A percentile compares a stretch with the other conserved stretches of the same genome.
phyloP scores from a whole-genome alignment of 2,888 invertebrate genomes.

The Leptura quadrifasciata region DNA sequence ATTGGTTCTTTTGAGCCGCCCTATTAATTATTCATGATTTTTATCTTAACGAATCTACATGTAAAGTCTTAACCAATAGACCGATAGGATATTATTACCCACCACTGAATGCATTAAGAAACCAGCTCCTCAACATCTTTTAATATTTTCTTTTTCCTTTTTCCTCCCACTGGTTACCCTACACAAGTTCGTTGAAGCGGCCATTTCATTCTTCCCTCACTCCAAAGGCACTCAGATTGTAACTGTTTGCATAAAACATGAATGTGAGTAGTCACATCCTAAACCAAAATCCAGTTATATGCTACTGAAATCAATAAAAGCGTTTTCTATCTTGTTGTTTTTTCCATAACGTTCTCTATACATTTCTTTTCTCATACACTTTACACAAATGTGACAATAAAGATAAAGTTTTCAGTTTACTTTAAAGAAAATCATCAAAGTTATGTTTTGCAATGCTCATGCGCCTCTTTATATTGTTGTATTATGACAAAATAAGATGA shows the following conservation, averaged over 20 bases:
- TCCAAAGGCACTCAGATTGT: conserved; percentile 64
- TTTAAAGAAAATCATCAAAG: conserved; percentile 61
- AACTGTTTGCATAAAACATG: conserved; percentile 46
- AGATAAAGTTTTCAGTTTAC: conserved; percentile 65
- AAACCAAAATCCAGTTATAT: conserved; percentile 77
- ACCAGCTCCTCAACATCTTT: conserved; percentile 62
- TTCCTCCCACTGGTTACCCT: conserved; percentile 55
- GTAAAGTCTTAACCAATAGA: conserved; percentile 49
- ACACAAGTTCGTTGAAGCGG: conserved; percentile 63
- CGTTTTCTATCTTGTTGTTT: conserved; percentile 68
- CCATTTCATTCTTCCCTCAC: conserved; percentile 68
- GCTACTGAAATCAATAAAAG: conserved; percentile 85
- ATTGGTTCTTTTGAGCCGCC: conserved; percentile 18
- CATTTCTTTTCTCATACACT: conserved; percentile 48
- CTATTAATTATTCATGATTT: conserved; percentile 43
- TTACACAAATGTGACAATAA: conserved; percentile 62
- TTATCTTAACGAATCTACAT: conserved; percentile 53
- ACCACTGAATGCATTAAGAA: conserved; percentile 56
- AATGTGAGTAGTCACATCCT: conserved; percentile 65
- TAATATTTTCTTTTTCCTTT: conserved; percentile 59
- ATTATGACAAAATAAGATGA: conserved; percentile 59
- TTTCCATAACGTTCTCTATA: conserved; percentile 55
- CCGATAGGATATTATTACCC: conserved; percentile 57
- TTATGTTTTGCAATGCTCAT: conserved; percentile 59
- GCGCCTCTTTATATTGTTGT: conserved; percentile 65